These are phyloP conservation scores for Tiliqua scincoides DNA, from an alignment of 2,113 vertebrate genomes.

Conservation along the genomic window DNA sequence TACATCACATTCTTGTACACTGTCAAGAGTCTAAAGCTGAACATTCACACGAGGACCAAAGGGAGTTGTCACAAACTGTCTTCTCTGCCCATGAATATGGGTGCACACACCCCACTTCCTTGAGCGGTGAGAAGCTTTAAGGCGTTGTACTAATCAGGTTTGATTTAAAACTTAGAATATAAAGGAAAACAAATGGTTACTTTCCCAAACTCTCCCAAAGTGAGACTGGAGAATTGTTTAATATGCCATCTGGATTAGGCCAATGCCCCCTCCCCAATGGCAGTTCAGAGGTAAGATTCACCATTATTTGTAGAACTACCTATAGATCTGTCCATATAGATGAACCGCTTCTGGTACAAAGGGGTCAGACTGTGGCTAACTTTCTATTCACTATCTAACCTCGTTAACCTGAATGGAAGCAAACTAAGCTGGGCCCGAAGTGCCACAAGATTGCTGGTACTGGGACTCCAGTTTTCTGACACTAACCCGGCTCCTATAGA, in stretches of 20 bases:
- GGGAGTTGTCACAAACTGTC: not conserved
- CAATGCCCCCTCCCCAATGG: not conserved
- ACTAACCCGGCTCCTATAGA: no score
- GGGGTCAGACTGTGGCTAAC: no score
- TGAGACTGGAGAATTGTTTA: not conserved
- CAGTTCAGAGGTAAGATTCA: not conserved
- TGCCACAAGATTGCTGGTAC: no score
- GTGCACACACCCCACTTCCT: no score
- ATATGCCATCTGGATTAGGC: not conserved
- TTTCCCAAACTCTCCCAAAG: not conserved
- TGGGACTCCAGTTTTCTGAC: no score
- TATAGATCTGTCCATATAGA: not conserved
- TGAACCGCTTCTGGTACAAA: not conserved
- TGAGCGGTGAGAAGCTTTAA: no score
- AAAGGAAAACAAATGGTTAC: not conserved
- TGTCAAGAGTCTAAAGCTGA: not conserved
- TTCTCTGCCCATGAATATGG: not conserved
- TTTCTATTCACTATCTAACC: not conserved
- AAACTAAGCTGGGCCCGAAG: no score
- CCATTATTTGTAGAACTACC: not conserved
- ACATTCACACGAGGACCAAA: not conserved
- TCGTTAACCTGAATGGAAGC: no score
- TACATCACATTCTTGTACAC: not conserved
- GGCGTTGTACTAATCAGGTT: no score
- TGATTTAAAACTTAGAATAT: no score